Conservation (phyloP, 2,113 vertebrate genomes). For the Urocynchramus pylzowi region DNA sequence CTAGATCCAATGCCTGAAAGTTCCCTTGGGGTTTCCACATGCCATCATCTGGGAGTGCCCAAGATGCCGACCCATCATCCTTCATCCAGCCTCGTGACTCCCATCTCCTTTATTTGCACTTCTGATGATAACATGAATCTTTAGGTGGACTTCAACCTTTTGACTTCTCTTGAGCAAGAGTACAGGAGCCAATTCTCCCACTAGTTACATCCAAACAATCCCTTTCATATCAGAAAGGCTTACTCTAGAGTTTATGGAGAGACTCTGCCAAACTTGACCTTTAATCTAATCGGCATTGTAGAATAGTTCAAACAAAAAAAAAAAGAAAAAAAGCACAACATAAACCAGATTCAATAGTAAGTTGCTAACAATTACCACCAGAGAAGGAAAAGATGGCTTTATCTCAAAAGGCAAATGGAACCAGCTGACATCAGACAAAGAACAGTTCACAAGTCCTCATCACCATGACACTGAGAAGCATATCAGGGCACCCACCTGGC, state of each 20-base stretch:
- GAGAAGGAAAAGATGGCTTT: not conserved
- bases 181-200: not conserved
- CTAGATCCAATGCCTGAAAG: not conserved
- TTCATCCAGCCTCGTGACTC: not conserved
- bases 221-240: not conserved
- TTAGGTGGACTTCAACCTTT: not conserved
- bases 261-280: not conserved
- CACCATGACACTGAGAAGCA: not conserved
- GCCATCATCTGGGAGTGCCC: not conserved
- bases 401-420: not conserved
- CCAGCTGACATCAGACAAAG: not conserved
- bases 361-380: not conserved
- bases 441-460: not conserved
- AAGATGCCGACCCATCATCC: not conserved
- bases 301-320: not conserved
- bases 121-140: not conserved
- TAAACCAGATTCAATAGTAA: not conserved
- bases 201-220: not conserved
- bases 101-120: not conserved
- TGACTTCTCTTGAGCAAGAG: not conserved
- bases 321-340: not conserved
- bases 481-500: not conserved
- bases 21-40: not conserved
- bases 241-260: not conserved
- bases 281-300: not conserved